Evolutionary conservation across 2,113 vertebrate genomes (phyloP).

Genomic region (Pelodiscus sinensis): DNA sequence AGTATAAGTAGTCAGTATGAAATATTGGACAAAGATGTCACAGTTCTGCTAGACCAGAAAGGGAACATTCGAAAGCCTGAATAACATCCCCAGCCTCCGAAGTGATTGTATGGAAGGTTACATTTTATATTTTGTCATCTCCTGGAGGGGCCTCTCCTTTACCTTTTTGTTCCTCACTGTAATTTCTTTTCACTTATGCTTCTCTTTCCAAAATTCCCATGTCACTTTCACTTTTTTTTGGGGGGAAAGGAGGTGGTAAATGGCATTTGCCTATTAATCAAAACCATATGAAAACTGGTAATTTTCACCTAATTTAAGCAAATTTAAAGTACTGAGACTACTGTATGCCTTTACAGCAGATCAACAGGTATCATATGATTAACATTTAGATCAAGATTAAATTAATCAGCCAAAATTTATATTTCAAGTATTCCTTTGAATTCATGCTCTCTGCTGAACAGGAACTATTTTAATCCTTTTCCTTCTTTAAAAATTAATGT

Average conservation of each 20-base stretch:
- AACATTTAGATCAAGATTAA: constrained; percentile 22
- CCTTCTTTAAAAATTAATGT: constrained; percentile 48
- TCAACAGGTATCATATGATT: not conserved
- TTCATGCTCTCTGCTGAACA: not conserved
- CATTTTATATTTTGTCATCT: not conserved
- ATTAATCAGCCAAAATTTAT: not conserved
- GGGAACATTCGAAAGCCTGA: not conserved
- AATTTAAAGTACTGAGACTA: not conserved
- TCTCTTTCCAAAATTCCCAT: not conserved
- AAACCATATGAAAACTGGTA: not conserved
- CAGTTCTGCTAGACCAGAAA: not conserved
- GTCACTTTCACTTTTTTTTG: not conserved
- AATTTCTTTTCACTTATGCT: constrained; percentile 1
- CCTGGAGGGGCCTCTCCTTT: not conserved
- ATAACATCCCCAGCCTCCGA: not conserved
- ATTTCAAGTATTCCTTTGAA: not conserved
- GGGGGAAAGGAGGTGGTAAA: not conserved
- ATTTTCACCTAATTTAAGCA: constrained; percentile 12
- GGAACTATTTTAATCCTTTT: constrained; percentile 23
- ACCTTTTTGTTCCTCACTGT: constrained; percentile 5
- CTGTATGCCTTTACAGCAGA: not conserved
- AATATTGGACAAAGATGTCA: not conserved
- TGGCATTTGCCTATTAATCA: constrained; percentile 5
- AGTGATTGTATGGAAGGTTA: not conserved
- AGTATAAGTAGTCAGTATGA: not conserved